Conservation (phyloP, 2,113 vertebrate species). For the Xiphophorus maculatus region DNA sequence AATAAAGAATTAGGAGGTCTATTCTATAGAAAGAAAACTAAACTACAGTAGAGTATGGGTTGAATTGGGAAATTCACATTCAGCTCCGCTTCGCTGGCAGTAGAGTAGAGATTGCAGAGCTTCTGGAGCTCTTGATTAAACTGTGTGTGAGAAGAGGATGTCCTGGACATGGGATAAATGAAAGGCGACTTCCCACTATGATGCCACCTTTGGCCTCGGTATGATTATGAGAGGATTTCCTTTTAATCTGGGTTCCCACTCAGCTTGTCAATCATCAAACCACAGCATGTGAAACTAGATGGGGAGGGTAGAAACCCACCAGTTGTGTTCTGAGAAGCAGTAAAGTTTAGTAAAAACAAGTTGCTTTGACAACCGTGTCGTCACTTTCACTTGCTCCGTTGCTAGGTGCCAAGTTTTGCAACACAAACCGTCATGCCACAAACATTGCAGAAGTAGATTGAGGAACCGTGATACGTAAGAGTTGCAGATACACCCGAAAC, state of each 20-base stretch:
- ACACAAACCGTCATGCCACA: constrained; percentile 38
- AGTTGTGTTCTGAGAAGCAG: background rate
- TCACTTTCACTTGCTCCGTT: constrained; percentile 37
- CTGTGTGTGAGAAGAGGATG: constrained; percentile 31
- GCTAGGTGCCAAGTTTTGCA: constrained; percentile 18
- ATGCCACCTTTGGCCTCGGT: constrained; percentile 25
- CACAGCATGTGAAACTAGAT: constrained; percentile 19
- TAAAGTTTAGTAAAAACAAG: background rate
- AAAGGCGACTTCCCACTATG: constrained; percentile 21
- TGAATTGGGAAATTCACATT: background rate
- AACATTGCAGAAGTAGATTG: constrained; percentile 51
- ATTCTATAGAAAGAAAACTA: background rate
- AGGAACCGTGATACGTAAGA: constrained; percentile 38
- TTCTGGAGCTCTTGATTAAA: constrained; percentile 59
- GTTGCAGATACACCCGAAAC: background rate
- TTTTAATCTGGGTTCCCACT: constrained; percentile 62
- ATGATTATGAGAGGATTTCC: constrained; percentile 63
- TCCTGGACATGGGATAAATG: constrained; percentile 34
- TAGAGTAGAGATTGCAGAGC: background rate
- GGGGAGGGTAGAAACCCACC: constrained; percentile 5
- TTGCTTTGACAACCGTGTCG: constrained; percentile 22
- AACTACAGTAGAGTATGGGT: background rate
- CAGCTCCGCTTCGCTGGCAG: background rate
- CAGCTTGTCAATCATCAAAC: constrained; percentile 52
- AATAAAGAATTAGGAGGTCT: background rate